These are phyloP conservation scores for Nannospalax galili DNA, from an alignment of 2,113 vertebrate genomes.

Conservation along the genomic window DNA sequence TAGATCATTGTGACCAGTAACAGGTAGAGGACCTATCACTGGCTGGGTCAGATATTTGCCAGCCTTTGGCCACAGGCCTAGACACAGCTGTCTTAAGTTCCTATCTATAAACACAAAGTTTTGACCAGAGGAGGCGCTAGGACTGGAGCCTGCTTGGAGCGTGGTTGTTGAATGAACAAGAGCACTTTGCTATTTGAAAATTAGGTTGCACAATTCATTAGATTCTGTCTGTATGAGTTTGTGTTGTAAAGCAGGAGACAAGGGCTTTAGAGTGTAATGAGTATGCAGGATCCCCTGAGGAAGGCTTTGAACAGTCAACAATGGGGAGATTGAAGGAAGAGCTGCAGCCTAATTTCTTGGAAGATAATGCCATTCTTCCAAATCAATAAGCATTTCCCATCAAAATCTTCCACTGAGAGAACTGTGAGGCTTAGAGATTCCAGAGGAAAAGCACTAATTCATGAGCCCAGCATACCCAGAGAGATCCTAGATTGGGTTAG, in stretches of 20 bases:
- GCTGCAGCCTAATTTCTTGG: slow-evolving; percentile 68
- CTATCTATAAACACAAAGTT: neutral
- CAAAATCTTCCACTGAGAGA: slow-evolving; percentile 52
- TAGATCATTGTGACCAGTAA: neutral
- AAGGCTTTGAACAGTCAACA: slow-evolving; percentile 53
- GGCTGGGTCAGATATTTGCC: neutral
- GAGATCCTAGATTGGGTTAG: too few species aligned
- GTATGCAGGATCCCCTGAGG: slow-evolving; percentile 47
- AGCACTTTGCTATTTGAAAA: slow-evolving; percentile 38
- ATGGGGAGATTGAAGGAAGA: slow-evolving; percentile 51
- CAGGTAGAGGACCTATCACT: neutral
- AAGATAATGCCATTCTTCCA: slow-evolving; percentile 67
- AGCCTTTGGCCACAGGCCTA: neutral
- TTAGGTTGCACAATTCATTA: slow-evolving; percentile 48
- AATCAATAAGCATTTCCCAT: slow-evolving; percentile 75
- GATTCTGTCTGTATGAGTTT: neutral
- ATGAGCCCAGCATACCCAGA: neutral
- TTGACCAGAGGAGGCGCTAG: neutral
- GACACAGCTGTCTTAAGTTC: neutral
- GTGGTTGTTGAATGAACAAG: neutral
- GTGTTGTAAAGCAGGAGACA: slow-evolving; percentile 21
- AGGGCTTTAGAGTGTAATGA: slow-evolving; percentile 46
- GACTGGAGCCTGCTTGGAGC: neutral
- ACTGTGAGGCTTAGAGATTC: neutral
- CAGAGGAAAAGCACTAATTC: slow-evolving; percentile 39